Conservation (phyloP, 2,888 invertebrate species). For the Phorcus lineatus region DNA sequence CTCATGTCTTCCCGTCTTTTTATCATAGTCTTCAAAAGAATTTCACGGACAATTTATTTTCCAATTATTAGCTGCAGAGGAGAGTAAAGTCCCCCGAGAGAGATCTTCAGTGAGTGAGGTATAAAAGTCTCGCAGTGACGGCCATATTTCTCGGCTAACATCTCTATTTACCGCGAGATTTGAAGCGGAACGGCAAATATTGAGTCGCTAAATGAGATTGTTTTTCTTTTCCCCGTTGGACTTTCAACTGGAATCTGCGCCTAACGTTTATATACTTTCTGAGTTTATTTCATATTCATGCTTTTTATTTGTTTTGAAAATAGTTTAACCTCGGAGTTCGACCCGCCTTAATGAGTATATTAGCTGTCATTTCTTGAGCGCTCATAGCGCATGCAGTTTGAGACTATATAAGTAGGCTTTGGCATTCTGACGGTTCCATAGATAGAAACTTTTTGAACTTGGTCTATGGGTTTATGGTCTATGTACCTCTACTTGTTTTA, state of each 20-base stretch:
- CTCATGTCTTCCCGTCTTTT: not conserved
- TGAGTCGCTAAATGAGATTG: not conserved
- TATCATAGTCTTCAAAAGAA: not conserved
- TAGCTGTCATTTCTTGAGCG: too few relatives aligned
- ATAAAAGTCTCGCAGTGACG: not conserved
- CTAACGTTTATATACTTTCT: not conserved
- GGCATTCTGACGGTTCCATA: too few relatives aligned
- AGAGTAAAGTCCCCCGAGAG: not conserved
- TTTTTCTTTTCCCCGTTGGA: not conserved
- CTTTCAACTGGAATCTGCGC: not conserved
- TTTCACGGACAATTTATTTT: constrained; percentile 11
- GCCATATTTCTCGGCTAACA: not conserved
- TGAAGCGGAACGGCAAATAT: not conserved
- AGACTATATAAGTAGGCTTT: too few relatives aligned
- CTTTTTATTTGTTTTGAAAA: constrained; percentile 3
- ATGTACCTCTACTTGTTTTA: too few relatives aligned
- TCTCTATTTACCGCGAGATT: not conserved
- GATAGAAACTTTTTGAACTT: too few relatives aligned
- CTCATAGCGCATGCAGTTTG: too few relatives aligned
- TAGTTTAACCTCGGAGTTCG: not conserved
- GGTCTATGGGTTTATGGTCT: too few relatives aligned
- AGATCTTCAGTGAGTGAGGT: not conserved
- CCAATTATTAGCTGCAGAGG: not conserved
- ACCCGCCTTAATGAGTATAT: too few relatives aligned
- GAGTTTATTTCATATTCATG: not conserved